phyloP scores from a whole-genome alignment of 2,888 invertebrate species.

The Cataglyphis cursor region DNA sequence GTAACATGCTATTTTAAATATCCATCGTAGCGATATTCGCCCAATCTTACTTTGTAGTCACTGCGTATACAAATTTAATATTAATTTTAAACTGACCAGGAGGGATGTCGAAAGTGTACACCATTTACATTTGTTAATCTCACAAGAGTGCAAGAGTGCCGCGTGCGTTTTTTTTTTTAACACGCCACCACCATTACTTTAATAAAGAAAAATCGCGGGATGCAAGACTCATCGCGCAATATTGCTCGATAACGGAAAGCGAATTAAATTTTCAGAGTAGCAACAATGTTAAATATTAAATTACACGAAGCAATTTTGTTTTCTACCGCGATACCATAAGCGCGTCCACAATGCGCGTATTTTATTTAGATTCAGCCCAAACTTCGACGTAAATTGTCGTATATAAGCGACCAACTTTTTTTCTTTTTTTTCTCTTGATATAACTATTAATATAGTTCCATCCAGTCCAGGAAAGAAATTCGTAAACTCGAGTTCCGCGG shows the following conservation, averaged over 20 bases:
- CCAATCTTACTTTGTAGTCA: conserved; percentile 29
- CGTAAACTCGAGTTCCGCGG: background rate
- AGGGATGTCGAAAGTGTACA: background rate
- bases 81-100: conserved; percentile 32
- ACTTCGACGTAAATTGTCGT: conserved; percentile 40
- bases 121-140: conserved; percentile 23
- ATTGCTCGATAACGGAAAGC: conserved; percentile 6
- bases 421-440: background rate
- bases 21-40: background rate
- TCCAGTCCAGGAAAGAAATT: conserved; percentile 23
- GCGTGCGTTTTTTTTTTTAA: background rate
- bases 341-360: background rate
- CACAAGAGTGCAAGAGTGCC: background rate
- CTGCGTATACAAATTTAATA: conserved; percentile 31
- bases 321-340: conserved; percentile 11
- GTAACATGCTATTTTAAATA: conserved; percentile 40
- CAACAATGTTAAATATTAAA: conserved; percentile 43
- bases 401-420: background rate
- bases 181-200: background rate
- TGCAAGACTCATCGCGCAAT: background rate
- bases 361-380: conserved; percentile 32
- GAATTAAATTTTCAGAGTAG: conserved; percentile 16
- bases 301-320: conserved; percentile 46
- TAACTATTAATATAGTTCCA: conserved; percentile 29
- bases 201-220: conserved; percentile 21